Evolutionary conservation across 2,113 vertebrate species (phyloP), one percentile per base, ranked within the genome.

Genomic region (Leucoraja erinaceus): DNA sequence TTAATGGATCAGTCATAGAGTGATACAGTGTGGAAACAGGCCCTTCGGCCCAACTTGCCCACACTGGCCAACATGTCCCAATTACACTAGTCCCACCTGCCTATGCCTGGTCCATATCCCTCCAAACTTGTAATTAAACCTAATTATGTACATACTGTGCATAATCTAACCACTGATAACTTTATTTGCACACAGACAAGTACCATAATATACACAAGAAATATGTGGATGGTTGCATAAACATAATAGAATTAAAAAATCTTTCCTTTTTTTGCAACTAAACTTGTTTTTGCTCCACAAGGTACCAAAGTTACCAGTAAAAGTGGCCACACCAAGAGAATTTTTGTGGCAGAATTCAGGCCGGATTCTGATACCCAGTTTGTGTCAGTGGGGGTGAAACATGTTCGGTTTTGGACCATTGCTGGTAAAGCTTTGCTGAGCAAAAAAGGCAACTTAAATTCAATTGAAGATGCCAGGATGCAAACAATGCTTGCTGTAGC

Each of bases 301-400:
- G 99, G 99, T 96, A 96, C 97, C 96, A 98, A 97, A 97, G 97
- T 99, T 94, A 98, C 98, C 94, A 98, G 97, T 94, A 96, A 96
- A 94, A 96, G 96, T 20, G 98, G 98, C 93, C 99, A 99, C 94
- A 98, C 96, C 93, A 98, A 99, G 94, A 97, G 99, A 93, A 98
- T 99, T 95, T 99, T 99, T 95, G 98, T 99, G 95, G 98, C 98
- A 3, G 99, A 99, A 95, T 99, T 99, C 95, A 96, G 99, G 5
- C 98, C 99, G 0, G 99, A 99, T 95, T 99, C 99, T 0, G 99
- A 99, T 94, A 99, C 98, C 5, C 98, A 98, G 96, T 99, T 99
- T 96, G 98, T 99, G 94, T 99, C 98, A 4, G 98, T 99, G 95
- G 99, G 99, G 90, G 97, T 99, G n/a, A 99, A 98, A 54, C 98